Evolutionary conservation across 2,113 vertebrate species (phyloP).

Genomic region (Cyanistes caeruleus): DNA sequence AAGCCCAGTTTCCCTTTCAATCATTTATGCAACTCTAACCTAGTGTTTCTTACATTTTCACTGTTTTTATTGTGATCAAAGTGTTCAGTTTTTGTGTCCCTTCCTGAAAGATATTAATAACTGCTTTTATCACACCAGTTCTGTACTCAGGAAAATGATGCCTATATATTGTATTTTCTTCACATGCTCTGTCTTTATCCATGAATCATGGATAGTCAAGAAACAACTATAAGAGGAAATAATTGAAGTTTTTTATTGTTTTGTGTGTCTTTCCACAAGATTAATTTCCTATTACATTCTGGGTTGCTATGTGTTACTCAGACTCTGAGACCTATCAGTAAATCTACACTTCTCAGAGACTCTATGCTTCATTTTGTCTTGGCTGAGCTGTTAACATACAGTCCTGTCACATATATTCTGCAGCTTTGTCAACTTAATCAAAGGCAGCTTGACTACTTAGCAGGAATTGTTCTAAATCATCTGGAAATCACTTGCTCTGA

Average conservation of each 20-base stretch:
- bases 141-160: background rate
- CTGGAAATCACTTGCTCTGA: background rate
- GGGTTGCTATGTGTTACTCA: background rate
- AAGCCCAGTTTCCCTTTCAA: background rate
- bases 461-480: background rate
- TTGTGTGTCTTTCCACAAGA: background rate
- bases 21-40: background rate
- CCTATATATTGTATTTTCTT: background rate
- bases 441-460: background rate
- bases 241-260: background rate
- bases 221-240: background rate
- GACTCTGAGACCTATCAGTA: background rate
- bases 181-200: background rate
- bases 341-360: background rate
- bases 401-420: background rate
- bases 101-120: background rate
- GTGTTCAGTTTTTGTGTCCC: accelerated
- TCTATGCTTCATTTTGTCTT: background rate
- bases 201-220: background rate
- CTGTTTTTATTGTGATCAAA: too few relatives aligned
- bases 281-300: background rate
- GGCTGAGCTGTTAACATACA: background rate
- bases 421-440: background rate
- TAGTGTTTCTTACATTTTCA: background rate
- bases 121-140: background rate